phyloP scores from a whole-genome alignment of 2,797 vertebrate species.

The Cichlasoma orientale region DNA sequence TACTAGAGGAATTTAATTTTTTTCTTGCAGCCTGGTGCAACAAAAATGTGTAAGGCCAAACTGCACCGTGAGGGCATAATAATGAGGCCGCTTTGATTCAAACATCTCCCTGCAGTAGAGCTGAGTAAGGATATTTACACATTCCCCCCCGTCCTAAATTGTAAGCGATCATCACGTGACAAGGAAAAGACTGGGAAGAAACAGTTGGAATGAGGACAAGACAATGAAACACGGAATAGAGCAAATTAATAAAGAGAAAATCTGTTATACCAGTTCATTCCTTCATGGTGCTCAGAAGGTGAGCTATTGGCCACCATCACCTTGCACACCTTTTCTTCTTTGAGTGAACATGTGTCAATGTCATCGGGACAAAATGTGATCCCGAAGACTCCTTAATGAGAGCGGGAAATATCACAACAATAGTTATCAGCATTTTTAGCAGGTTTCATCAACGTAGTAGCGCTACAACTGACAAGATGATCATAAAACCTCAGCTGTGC shows the following conservation, averaged over 20 bases:
- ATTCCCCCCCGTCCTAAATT: slow-evolving; percentile 15
- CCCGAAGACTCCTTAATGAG: no score
- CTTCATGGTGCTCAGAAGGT: not conserved
- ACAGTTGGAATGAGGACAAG: not conserved
- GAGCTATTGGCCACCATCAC: not conserved
- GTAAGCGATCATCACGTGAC: slow-evolving; percentile 17
- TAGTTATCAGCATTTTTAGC: no score
- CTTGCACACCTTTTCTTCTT: no score
- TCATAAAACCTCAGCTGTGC: no score
- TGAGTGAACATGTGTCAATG: no score
- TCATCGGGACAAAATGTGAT: no score
- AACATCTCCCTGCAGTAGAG: slow-evolving; percentile 41
- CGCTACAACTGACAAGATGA: no score
- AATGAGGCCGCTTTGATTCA: slow-evolving; percentile 43
- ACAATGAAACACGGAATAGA: not conserved
- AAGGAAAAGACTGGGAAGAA: not conserved
- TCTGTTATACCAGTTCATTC: not conserved
- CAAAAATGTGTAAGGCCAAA: slow-evolving; percentile 44
- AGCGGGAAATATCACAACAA: no score
- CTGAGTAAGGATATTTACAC: slow-evolving; percentile 20
- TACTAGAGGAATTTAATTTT: not conserved
- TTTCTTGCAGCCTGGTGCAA: slow-evolving; percentile 51
- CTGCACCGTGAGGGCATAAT: slow-evolving; percentile 45
- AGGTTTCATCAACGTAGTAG: no score
- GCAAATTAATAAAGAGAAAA: not conserved